These are phyloP conservation scores for Osmoderma eremita DNA, from an alignment of 2,888 invertebrate genomes.

Conservation along the genomic window DNA sequence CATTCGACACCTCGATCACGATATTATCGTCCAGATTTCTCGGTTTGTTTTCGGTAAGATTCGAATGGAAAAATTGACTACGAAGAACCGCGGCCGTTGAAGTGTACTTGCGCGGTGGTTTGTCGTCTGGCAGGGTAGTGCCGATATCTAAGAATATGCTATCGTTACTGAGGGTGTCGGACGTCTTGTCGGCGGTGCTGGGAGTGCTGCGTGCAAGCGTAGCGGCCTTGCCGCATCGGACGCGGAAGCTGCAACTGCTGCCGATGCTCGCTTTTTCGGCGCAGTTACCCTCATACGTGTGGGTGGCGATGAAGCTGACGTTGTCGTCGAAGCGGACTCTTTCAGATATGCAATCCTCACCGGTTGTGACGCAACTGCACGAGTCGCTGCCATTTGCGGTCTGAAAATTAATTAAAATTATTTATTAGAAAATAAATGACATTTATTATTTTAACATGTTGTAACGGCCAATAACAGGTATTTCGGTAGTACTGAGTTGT, in stretches of 20 bases:
- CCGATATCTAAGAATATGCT: slow-evolving; percentile 61
- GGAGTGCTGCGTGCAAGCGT: slow-evolving; percentile 37
- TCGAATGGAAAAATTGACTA: slow-evolving; percentile 67
- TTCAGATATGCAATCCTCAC: slow-evolving; percentile 70
- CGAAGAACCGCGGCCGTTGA: slow-evolving; percentile 65
- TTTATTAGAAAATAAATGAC: neutral
- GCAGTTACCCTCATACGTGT: slow-evolving; percentile 53
- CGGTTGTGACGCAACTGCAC: slow-evolving; percentile 62
- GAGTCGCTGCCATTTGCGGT: slow-evolving; percentile 62
- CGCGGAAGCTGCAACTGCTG: slow-evolving; percentile 60
- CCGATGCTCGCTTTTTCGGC: slow-evolving; percentile 64
- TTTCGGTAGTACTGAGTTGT: too few species aligned
- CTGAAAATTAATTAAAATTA: slow-evolving; percentile 51
- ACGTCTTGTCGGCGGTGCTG: slow-evolving; percentile 49
- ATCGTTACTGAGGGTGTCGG: slow-evolving; percentile 60
- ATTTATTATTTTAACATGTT: too few species aligned
- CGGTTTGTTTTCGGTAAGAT: slow-evolving; percentile 53
- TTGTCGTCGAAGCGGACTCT: slow-evolving; percentile 74
- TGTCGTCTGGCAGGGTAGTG: slow-evolving; percentile 53
- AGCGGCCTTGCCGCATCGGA: slow-evolving; percentile 43
- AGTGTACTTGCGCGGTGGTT: slow-evolving; percentile 60
- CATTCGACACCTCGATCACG: slow-evolving; percentile 60
- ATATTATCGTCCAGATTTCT: slow-evolving; percentile 60
- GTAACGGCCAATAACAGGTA: too few species aligned
- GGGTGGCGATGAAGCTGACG: slow-evolving; percentile 68